Evolutionary conservation across 2,113 vertebrate species (phyloP).

Genomic region (Brachyhypopomus occidentalis): DNA sequence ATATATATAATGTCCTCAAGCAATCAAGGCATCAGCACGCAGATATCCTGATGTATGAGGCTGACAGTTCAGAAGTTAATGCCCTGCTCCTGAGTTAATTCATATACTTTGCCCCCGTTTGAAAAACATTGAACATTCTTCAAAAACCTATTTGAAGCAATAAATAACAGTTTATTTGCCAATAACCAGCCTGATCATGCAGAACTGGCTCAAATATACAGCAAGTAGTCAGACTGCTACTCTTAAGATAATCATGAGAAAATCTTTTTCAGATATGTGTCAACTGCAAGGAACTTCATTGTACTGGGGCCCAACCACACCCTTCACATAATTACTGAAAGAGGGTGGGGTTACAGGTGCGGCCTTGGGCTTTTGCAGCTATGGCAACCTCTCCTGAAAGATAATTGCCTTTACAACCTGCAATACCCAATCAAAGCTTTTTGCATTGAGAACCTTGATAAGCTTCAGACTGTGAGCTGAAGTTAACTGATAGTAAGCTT

Average conservation of each 20-base stretch:
- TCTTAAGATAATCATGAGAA: conserved; percentile 46
- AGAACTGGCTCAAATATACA: conserved; percentile 12
- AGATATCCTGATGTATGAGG: neutral
- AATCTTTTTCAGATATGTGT: conserved; percentile 32
- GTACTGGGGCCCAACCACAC: conserved; percentile 45
- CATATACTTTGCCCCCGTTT: neutral
- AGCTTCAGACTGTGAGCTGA: conserved; percentile 22
- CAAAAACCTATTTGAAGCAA: neutral
- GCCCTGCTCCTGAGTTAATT: neutral
- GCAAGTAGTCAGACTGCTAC: conserved; percentile 7
- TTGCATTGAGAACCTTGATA: conserved; percentile 38
- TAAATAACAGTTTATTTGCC: neutral
- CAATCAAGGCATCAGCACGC: neutral
- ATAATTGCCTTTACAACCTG: conserved; percentile 50
- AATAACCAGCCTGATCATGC: conserved; percentile 36
- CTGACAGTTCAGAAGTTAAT: neutral
- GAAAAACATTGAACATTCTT: neutral
- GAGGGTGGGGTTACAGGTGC: conserved; percentile 45
- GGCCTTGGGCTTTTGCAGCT: conserved; percentile 50
- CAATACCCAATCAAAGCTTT: conserved; percentile 32
- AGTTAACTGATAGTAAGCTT: neutral
- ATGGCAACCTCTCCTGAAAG: conserved; percentile 48
- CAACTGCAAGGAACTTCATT: conserved; percentile 43
- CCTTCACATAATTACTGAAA: conserved; percentile 50
- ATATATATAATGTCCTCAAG: neutral